Conservation (phyloP, 2,113 vertebrate species). For the Rhinolophus ferrumequinum region DNA sequence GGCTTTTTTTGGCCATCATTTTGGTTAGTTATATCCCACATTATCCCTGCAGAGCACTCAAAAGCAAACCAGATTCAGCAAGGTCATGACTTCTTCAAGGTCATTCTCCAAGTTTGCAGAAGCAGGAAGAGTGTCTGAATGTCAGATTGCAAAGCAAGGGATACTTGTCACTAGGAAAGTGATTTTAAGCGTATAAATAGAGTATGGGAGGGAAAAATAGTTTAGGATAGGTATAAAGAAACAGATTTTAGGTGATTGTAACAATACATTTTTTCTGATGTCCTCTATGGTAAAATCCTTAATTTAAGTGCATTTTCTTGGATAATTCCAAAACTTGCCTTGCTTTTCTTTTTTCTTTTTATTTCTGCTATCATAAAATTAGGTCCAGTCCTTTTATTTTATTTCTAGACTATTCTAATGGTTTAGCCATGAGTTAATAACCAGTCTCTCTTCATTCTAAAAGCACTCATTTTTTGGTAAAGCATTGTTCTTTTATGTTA, state of each 20-base stretch:
- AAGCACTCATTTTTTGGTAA: not conserved
- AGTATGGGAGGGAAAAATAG: not conserved
- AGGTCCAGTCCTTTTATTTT: constrained; percentile 7
- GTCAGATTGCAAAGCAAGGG: not conserved
- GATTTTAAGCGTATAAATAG: not conserved
- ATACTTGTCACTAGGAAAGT: not conserved
- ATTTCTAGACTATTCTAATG: not conserved
- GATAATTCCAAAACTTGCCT: not conserved
- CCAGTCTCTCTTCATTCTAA: not conserved
- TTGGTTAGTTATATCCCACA: not conserved
- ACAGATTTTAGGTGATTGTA: not conserved
- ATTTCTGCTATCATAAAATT: not conserved
- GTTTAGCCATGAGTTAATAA: constrained; percentile 18
- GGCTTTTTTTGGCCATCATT: not conserved
- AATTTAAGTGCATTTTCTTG: constrained; percentile 1
- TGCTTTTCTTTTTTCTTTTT: constrained; percentile 19
- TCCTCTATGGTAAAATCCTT: not conserved
- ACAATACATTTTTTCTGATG: not conserved
- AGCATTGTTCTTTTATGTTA: not conserved
- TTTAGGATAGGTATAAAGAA: not conserved
- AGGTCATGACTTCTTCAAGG: not conserved
- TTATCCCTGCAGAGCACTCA: constrained; percentile 3
- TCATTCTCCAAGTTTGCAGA: constrained; percentile 6
- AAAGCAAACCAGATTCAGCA: constrained; percentile 3
- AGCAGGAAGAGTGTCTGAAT: not conserved